Evolutionary conservation across 1,140 invertebrate genomes (phyloP).

Genomic region (Drosophila kurseongensis): DNA sequence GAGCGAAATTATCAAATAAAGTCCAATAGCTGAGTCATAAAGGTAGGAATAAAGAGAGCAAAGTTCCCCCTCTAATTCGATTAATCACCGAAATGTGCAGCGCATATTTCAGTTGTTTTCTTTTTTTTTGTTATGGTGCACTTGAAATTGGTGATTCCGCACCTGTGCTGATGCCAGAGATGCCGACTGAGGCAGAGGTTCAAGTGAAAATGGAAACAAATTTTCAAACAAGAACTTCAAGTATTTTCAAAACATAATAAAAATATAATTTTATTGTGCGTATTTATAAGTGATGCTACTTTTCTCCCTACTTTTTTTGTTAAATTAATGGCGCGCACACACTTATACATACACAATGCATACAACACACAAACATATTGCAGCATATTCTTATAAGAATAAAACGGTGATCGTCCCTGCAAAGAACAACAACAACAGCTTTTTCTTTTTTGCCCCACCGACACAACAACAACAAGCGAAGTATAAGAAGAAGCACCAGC

Average conservation of each 20-base stretch:
- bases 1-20: conserved; percentile 30
- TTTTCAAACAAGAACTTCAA: conserved; percentile 53
- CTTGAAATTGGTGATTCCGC: conserved; percentile 20
- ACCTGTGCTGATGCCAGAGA: conserved; percentile 32
- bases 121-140: conserved; percentile 17
- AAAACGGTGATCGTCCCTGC: conserved; percentile 78
- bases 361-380: conserved; percentile 54
- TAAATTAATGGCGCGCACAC: conserved; percentile 79
- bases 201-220: conserved; percentile 54
- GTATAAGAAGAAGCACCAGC: conserved; percentile 48
- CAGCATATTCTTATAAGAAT: conserved; percentile 69
- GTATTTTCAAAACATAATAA: conserved; percentile 82
- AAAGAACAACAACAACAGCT: conserved; percentile 42
- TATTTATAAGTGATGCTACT: conserved; percentile 77
- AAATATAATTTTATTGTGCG: conserved; percentile 74
- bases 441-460: conserved; percentile 31
- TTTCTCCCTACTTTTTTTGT: conserved; percentile 39
- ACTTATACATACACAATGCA: conserved; percentile 50
- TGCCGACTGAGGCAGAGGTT: conserved; percentile 23
- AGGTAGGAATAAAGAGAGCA: conserved; percentile 39
- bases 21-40: conserved; percentile 55
- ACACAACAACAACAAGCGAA: conserved; percentile 35
- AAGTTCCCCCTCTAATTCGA: conserved; percentile 44
- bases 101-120: conserved; percentile 19
- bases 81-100: conserved; percentile 62